These are phyloP conservation scores for Otus sunia DNA, from an alignment of 2,113 vertebrate species.

Conservation along the genomic window DNA sequence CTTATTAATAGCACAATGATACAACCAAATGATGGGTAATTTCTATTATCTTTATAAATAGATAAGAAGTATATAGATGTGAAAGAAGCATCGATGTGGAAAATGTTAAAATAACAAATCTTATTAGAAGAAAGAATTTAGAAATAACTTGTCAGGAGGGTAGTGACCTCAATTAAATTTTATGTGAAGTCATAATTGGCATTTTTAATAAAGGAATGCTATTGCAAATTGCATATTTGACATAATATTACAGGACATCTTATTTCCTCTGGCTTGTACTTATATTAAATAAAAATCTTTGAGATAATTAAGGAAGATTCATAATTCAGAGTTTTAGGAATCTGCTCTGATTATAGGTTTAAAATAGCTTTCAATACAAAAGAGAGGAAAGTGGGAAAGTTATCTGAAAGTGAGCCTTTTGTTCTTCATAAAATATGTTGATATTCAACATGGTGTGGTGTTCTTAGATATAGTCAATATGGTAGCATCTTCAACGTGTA, in stretches of 20 bases:
- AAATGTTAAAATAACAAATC: slow-evolving; percentile 74
- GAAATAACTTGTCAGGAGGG: slow-evolving; percentile 73
- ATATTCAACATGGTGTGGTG: neutral
- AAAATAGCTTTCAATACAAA: slow-evolving; percentile 13
- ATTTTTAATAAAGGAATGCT: slow-evolving; percentile 75
- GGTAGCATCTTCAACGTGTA: neutral
- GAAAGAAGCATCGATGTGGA: slow-evolving; percentile 68
- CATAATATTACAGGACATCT: slow-evolving; percentile 65
- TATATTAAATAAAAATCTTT: slow-evolving; percentile 74
- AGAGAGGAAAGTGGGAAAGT: neutral
- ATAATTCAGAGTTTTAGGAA: slow-evolving; percentile 35
- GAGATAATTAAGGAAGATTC: slow-evolving; percentile 57
- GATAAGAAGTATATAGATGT: slow-evolving; percentile 50
- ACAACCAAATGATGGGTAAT: slow-evolving; percentile 45
- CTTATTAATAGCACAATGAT: slow-evolving; percentile 56
- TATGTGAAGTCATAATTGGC: slow-evolving; percentile 78
- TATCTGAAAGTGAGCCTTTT: neutral
- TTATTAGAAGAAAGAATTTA: slow-evolving; percentile 70
- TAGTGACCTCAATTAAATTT: slow-evolving; percentile 81
- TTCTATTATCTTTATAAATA: slow-evolving; percentile 71
- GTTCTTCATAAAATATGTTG: neutral
- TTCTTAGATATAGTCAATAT: neutral
- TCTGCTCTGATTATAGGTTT: neutral
- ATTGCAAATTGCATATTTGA: slow-evolving; percentile 70
- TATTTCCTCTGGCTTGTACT: slow-evolving; percentile 67